Evolutionary conservation across 2,888 invertebrate genomes (phyloP), one percentile per base, ranked within the genome.

Genomic region (Sesamia inferens): DNA sequence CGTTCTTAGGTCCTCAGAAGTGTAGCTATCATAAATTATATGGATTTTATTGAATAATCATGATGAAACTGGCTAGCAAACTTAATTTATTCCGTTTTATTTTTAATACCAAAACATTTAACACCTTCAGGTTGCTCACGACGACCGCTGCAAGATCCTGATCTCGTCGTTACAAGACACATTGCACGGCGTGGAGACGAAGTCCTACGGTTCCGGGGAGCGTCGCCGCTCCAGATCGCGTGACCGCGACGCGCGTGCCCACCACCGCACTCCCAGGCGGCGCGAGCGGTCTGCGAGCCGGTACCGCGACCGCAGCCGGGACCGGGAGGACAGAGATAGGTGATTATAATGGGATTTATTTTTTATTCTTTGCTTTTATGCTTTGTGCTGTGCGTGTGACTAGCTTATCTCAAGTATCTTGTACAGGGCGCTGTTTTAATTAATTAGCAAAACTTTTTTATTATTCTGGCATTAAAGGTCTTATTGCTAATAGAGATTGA

Each of bases 101-200:
- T 16, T 68, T 31, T 47, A 47, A 22, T 47, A 39, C n/a, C 16
- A 69, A 19, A 22, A 11, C 8, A 24, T 31, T 48, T 0, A 3
- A 22, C 2, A 24, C 14, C 8, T 16, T 10, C 86, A 97, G 95
- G 98, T 99, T 63, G 98, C 99, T 0, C 98, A 98, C 88, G 99
- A 99, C 94, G 99, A 99, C 92, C 97, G 99, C 59, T 99, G 99
- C 96, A 99, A 99, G 96, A 99, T 99, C 87, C 96, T 99, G 72
- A 99, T 99, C 85, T 99, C 99, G 87, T 99, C 99, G 0, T 97
- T 99, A 4, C 99, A 99, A 94, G 99, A 99, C 92, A 99, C 99
- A 2, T 96, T 99, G 58, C 98, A 99, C 93, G 99, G 99, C 66
- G 99, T 99, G 19, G 99, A 99, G 96, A 98, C 99, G 55, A 99